Conservation (phyloP, 2,113 vertebrate species). For the Oxyruncus cristatus region DNA sequence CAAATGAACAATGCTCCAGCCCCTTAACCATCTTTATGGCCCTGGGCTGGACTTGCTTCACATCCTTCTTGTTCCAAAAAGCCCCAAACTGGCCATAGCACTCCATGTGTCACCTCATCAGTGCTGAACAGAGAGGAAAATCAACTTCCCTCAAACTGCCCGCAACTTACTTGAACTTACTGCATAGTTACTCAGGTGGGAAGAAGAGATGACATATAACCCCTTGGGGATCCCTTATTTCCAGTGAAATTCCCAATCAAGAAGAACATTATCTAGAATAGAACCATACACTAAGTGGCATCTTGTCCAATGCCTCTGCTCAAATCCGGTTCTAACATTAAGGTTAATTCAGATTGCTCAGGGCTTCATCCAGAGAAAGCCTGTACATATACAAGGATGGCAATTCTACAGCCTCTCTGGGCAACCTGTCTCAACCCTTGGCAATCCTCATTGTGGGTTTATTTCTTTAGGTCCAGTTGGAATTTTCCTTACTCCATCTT, state of each 20-base stretch:
- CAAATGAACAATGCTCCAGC: neutral
- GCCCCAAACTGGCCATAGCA: neutral
- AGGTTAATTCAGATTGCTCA: neutral
- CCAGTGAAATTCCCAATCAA: neutral
- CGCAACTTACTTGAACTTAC: neutral
- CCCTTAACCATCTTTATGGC: neutral
- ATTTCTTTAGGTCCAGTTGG: neutral
- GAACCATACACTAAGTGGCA: neutral
- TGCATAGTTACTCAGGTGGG: neutral
- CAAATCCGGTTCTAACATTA: neutral
- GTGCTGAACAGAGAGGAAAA: neutral
- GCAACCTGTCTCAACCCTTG: neutral
- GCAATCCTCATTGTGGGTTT: neutral
- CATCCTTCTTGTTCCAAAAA: neutral
- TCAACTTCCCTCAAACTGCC: neutral
- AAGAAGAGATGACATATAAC: neutral
- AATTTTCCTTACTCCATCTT: neutral
- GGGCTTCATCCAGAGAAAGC: neutral
- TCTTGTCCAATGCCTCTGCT: neutral
- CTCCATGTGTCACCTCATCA: neutral
- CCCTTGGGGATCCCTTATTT: neutral
- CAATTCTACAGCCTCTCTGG: neutral
- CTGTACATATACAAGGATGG: neutral
- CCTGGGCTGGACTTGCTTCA: neutral
- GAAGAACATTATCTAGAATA: neutral